These are phyloP conservation scores for Melanocharis versteri DNA, from an alignment of 2,113 vertebrate species.

Conservation along the genomic window DNA sequence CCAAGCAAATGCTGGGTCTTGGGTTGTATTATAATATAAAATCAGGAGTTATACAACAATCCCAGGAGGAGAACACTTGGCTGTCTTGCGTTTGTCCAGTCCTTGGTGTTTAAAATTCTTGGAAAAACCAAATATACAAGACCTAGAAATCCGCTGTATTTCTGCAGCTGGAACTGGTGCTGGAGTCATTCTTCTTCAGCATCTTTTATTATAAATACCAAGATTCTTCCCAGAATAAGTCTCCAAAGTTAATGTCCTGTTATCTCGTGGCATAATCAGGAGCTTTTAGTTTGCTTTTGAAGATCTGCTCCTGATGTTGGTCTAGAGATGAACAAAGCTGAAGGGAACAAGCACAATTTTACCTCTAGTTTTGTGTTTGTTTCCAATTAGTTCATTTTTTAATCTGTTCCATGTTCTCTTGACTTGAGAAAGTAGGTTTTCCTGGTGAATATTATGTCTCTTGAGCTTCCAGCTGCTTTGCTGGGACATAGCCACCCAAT, in stretches of 20 bases:
- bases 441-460: neutral
- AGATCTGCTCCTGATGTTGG: neutral
- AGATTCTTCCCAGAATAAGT: neutral
- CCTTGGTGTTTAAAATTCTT: neutral
- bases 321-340: neutral
- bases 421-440: conserved; percentile 12
- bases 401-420: neutral
- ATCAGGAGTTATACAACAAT: neutral
- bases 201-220: neutral
- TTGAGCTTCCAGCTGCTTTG: conserved; percentile 34
- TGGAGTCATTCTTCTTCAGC: neutral
- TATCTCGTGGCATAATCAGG: neutral
- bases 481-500: conserved; percentile 56
- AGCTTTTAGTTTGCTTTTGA: neutral
- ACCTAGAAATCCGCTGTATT: neutral
- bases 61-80: neutral
- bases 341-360: neutral
- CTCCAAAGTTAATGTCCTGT: neutral
- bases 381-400: neutral
- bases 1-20: neutral
- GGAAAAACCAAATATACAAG: neutral
- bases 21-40: fast-evolving
- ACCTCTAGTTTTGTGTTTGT: neutral
- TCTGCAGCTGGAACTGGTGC: neutral
- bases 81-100: neutral